Evolutionary conservation across 2,888 invertebrate genomes (phyloP).

Genomic region (Lasioglossum villosulum): DNA sequence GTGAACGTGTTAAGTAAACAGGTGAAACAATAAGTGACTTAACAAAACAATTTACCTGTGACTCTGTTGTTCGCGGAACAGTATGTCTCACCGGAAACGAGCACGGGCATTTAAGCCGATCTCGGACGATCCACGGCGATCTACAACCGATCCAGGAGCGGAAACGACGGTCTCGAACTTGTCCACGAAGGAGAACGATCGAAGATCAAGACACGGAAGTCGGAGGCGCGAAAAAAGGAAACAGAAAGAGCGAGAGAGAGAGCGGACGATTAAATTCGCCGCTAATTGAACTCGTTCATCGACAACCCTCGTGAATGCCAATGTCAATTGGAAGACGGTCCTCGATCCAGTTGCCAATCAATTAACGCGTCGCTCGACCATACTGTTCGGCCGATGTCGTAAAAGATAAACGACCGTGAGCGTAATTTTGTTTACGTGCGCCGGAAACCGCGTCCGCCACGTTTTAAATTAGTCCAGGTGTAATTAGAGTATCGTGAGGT

Average conservation of each 20-base stretch:
- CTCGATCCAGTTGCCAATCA: constrained; percentile 23
- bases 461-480: background rate
- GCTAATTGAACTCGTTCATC: constrained; percentile 26
- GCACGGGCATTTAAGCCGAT: background rate
- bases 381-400: constrained; percentile 7
- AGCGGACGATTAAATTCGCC: background rate
- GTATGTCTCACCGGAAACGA: background rate
- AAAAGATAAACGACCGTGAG: constrained; percentile 7
- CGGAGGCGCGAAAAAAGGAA: background rate
- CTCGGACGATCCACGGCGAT: background rate
- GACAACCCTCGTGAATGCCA: constrained; percentile 4
- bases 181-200: background rate
- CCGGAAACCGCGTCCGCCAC: background rate
- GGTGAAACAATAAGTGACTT: background rate
- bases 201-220: background rate
- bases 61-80: background rate
- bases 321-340: constrained; percentile 49
- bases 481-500: background rate
- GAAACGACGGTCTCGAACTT: background rate
- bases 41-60: background rate
- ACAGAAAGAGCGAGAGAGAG: background rate
- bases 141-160: background rate
- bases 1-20: background rate
- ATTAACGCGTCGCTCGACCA: constrained; percentile 23
- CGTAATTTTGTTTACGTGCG: background rate